A percentile compares a stretch with the other conserved stretches of the same genome.
These are phyloP conservation scores for Laticauda colubrina DNA, from an alignment of 2,113 vertebrate genomes.

Conservation along the genomic window DNA sequence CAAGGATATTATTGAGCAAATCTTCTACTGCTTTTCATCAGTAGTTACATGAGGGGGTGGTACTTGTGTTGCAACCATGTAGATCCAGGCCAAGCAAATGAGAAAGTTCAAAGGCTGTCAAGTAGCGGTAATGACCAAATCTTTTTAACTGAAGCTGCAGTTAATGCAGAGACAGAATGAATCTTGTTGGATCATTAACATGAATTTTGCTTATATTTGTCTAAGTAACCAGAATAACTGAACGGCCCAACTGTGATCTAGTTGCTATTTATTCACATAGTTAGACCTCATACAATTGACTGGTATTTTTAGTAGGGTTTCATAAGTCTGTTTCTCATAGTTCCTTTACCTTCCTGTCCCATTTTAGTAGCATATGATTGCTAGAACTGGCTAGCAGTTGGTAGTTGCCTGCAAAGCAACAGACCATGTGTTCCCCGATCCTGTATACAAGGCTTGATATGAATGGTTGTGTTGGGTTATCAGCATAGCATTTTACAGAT, in stretches of 20 bases:
- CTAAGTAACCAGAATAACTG: not conserved
- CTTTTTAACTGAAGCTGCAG: not conserved
- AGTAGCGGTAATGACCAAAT: not conserved
- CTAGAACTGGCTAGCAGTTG: not conserved
- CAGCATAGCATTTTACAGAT: not conserved
- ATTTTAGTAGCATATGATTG: not conserved
- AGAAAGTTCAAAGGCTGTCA: not conserved
- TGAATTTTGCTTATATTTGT: not conserved
- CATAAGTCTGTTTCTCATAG: not conserved
- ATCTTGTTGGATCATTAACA: not conserved
- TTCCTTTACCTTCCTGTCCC: not conserved
- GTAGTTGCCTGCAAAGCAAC: not conserved
- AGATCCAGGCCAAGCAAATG: not conserved
- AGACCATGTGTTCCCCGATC: not conserved
- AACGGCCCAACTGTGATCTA: not conserved
- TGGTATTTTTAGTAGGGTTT: not conserved
- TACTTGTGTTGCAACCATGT: not conserved
- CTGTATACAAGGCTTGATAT: not conserved
- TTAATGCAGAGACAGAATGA: not conserved
- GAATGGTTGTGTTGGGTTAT: not conserved
- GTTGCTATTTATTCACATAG: not conserved
- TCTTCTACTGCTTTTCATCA: not conserved
- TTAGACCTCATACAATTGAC: not conserved
- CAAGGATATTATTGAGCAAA: slow-evolving; percentile 39
- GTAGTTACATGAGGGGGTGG: not conserved